Evolutionary conservation across 2,888 invertebrate species (phyloP).

Genomic region (Falcaria lacertinaria): DNA sequence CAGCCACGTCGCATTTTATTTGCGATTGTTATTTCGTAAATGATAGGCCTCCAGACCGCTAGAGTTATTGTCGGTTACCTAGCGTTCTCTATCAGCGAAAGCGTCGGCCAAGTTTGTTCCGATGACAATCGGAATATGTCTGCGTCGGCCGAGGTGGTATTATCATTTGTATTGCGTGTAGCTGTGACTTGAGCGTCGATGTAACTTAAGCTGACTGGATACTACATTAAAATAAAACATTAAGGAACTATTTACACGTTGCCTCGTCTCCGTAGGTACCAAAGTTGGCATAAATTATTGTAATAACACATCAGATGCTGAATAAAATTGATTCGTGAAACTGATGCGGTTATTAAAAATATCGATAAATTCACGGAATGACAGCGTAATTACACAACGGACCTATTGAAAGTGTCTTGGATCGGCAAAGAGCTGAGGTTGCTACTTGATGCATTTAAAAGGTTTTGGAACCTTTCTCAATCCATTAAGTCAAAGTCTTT

Average conservation of each 20-base stretch:
- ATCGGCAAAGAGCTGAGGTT: slow-evolving; percentile 33
- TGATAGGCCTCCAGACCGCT: slow-evolving; percentile 59
- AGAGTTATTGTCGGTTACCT: slow-evolving; percentile 57
- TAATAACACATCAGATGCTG: slow-evolving; percentile 29
- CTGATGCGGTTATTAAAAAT: slow-evolving; percentile 55
- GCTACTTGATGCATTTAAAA: slow-evolving; percentile 31
- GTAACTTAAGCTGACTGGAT: slow-evolving; percentile 38
- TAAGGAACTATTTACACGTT: slow-evolving; percentile 30
- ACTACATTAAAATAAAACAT: slow-evolving; percentile 43
- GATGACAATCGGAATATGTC: slow-evolving; percentile 72
- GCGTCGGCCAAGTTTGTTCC: slow-evolving; percentile 55
- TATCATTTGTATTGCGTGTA: slow-evolving; percentile 59
- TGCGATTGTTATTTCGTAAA: slow-evolving; percentile 69
- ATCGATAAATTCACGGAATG: slow-evolving; percentile 55
- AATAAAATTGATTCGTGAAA: slow-evolving; percentile 43
- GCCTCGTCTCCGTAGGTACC: slow-evolving; percentile 12
- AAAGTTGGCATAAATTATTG: slow-evolving; percentile 26
- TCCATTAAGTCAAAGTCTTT: slow-evolving; percentile 49
- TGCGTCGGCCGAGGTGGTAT: slow-evolving; percentile 52
- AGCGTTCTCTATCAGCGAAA: slow-evolving; percentile 55
- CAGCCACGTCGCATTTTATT: slow-evolving; percentile 52
- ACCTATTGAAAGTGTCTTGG: slow-evolving; percentile 43
- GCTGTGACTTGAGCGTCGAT: slow-evolving; percentile 34
- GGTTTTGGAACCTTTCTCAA: slow-evolving; percentile 30
- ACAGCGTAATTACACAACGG: slow-evolving; percentile 56